Evolutionary conservation across 2,888 invertebrate species (phyloP), one percentile per base, ranked within the genome.

Genomic region (Drosophila longiperda): DNA sequence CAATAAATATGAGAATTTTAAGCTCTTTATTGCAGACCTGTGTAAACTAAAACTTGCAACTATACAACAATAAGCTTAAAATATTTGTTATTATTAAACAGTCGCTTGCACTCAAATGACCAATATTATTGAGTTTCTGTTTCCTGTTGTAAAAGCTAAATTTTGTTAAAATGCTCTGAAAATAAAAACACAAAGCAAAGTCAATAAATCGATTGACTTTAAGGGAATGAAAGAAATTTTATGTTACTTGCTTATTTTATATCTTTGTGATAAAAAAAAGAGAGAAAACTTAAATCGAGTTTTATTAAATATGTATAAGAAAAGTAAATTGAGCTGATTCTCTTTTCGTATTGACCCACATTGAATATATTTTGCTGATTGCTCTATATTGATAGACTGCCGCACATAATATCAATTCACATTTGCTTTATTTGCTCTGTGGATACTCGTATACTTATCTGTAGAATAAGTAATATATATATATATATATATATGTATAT

Each of bases 391-490:
- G 6, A n/a, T 12, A 36, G 36, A 15, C 11, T n/a, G 58, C 70
- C 57, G 20, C 23, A 64, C 15, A 45, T 40, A 2, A 54, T 23
- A 72, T 59, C 34, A 36, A 26, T 32, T 29, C 1, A 12, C 7
- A 34, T 42, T 40, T 5, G 26, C 6, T 9, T 32, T 12, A 42
- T 34, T 20, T 45, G 17, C 7, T 33, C 20, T 49, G 20, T 17
- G 45, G 12, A 38, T 33, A 11, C 26, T 58, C 23, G 49, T 26
- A 6, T n/a, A 38, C 40, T 29, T 59, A 32, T 29, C 23, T 66
- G 3, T 45, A 12, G 29, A 60, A 45, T 52, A 17, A 54, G 45
- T 68, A 57, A 63, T 67, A 26, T 4, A 6, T 38, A 8, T 38
- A 17, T 38, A 0, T 8, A 2, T 38, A 8, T 11, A 11, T 34